phyloP scores from a whole-genome alignment of 1,140 invertebrate species.

The Phymastichus coffea region DNA sequence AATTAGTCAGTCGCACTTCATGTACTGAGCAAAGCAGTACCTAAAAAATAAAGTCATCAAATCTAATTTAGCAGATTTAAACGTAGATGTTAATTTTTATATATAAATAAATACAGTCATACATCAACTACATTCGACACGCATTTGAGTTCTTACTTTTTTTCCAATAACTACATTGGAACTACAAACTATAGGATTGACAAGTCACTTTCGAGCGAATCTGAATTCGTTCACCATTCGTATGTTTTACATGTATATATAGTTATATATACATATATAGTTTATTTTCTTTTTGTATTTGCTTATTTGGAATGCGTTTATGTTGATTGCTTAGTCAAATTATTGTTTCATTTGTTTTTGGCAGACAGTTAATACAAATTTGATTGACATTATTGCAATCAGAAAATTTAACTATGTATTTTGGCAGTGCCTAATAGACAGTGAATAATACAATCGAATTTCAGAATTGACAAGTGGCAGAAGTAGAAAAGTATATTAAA shows the following conservation, averaged over 20 bases:
- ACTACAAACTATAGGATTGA: constrained; percentile 2
- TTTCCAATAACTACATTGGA: not conserved
- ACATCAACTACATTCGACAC: constrained; percentile 1
- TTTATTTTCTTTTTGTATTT: not conserved
- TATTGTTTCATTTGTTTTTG: too few species aligned
- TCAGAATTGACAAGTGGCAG: too few species aligned
- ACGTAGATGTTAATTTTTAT: not conserved
- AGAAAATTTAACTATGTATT: too few species aligned
- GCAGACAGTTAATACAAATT: too few species aligned
- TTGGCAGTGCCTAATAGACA: too few species aligned
- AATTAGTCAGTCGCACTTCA: constrained; percentile 19
- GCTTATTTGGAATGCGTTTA: not conserved
- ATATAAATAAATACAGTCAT: constrained; percentile 12
- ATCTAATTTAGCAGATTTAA: not conserved
- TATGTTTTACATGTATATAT: too few species aligned
- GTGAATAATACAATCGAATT: too few species aligned
- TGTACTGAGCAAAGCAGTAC: not conserved
- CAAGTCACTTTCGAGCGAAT: constrained; percentile 24
- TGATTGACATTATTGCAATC: too few species aligned
- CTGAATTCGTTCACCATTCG: too few species aligned
- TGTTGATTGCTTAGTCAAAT: too few species aligned
- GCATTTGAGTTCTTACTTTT: not conserved
- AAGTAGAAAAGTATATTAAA: too few species aligned
- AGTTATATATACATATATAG: too few species aligned
- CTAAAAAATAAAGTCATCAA: not conserved